These are phyloP conservation scores for Dicycla oo DNA, from an alignment of 2,888 invertebrate genomes.

Conservation along the genomic window DNA sequence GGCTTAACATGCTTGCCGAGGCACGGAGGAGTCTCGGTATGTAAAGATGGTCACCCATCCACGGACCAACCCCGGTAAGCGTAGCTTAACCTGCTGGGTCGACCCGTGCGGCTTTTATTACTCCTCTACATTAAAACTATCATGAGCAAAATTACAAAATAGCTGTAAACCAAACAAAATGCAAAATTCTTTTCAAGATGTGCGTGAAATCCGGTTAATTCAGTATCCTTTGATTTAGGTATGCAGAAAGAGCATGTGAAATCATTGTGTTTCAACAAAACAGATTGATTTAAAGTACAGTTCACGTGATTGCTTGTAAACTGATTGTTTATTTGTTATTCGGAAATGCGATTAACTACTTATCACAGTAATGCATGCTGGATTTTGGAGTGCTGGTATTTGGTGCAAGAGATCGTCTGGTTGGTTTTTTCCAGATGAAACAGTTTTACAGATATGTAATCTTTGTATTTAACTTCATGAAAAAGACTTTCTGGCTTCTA, in stretches of 20 bases:
- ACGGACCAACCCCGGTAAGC: too few species aligned
- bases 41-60: too few species aligned
- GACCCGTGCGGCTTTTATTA: too few species aligned
- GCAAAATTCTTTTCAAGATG: too few species aligned
- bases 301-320: constrained; percentile 3
- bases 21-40: too few species aligned
- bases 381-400: too few species aligned
- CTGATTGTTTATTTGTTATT: constrained; percentile 9
- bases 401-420: background rate
- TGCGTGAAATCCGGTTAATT: too few species aligned
- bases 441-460: background rate
- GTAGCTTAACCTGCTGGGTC: too few species aligned
- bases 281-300: constrained; percentile 4
- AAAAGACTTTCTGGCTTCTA: background rate
- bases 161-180: too few species aligned
- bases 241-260: constrained; percentile 10
- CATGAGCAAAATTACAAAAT: too few species aligned
- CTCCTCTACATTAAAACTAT: too few species aligned
- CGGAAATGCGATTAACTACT: background rate
- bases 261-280: constrained; percentile 11
- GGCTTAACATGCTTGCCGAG: too few species aligned
- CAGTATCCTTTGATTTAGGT: constrained; percentile 6
- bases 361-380: background rate
- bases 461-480: background rate
- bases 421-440: background rate